Base-by-base conservation (phyloP, 2,888 invertebrate species). In the Dromius quadrimaculatus region DNA sequence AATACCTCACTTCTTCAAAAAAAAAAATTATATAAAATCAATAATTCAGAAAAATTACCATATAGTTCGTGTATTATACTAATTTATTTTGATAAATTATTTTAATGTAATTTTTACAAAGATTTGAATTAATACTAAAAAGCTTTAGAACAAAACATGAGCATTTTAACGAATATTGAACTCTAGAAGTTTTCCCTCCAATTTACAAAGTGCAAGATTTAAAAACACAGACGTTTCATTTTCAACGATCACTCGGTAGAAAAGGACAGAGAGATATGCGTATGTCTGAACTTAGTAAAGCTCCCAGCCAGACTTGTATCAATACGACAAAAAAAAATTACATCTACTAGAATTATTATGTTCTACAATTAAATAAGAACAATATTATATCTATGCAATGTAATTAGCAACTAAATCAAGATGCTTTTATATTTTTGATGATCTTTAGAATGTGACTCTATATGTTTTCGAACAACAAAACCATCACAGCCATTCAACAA, bases 101-200 rank as follows among this genome's bases (percentile, higher is more conserved):
- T 28, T 28, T 28, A 13, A 19, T 54, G 15, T 13, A 66, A 61
- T 38, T 36, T 41, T 36, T 70, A 71, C 70, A 38, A 71, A 73
- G 71, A 74, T 75, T 73, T 62, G 75, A 76, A 73, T 72, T 34
- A 45, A 71, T 32, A 71, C 74, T 73, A 71, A 15, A 41, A 15
- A 41, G 13, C 4, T 41, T 15, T 47, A n/a, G 11, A 57, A 11
- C 17, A 6, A 15, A 57, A 9, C 4, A 57, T 28, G 22, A 57
- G 32, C 17, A 32, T 57, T 57, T 28, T 28, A 57, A 32, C 57
- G 57, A 32, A 28, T 28, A 57, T 32, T 15, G 9, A 38, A 38
- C 22, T 4, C 19, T 2, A 36, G n/a, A 57, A 34, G 77, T 75
- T 81, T 83, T 82, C 83, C 83, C 82, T 82, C 83, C 82, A 83